Evolutionary conservation across 2,113 vertebrate genomes (phyloP).

Genomic region (Bos javanicus): DNA sequence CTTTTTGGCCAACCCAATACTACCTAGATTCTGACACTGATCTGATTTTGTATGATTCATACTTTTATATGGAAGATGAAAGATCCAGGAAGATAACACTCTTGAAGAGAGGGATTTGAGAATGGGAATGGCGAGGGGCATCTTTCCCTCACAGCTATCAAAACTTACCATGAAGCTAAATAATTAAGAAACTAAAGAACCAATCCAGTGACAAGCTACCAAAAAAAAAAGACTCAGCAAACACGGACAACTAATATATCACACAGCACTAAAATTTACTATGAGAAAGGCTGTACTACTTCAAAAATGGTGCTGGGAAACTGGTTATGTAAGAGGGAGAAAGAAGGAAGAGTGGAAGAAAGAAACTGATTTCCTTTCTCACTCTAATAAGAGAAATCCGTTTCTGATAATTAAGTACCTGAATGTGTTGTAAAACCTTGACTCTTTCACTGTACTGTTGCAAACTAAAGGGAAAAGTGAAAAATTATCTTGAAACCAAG

Average conservation of each 20-base stretch:
- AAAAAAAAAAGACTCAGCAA: not conserved
- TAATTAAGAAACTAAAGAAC: not conserved
- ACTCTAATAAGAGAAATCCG: not conserved
- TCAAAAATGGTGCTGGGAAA: not conserved
- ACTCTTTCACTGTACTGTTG: not conserved
- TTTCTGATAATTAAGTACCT: not conserved
- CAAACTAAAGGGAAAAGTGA: not conserved
- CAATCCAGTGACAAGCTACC: not conserved
- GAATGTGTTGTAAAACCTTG: not conserved
- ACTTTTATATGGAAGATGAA: not conserved
- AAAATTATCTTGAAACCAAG: not conserved
- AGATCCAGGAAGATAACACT: not conserved
- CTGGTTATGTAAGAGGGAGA: not conserved
- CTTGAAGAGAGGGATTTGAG: not conserved
- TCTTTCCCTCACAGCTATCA: not conserved
- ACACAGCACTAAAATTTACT: not conserved
- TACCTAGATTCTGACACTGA: not conserved
- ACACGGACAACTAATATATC: not conserved
- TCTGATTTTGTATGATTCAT: not conserved
- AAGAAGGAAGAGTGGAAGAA: not conserved
- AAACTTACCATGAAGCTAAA: not conserved
- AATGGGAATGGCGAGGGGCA: not conserved
- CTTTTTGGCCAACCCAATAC: not conserved
- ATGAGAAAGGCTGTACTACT: not conserved
- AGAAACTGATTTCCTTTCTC: not conserved